A percentile compares a stretch with the other conserved stretches of the same genome.
These are phyloP conservation scores for Pollicipes pollicipes DNA, from an alignment of 1,140 invertebrate species.

Conservation along the genomic window DNA sequence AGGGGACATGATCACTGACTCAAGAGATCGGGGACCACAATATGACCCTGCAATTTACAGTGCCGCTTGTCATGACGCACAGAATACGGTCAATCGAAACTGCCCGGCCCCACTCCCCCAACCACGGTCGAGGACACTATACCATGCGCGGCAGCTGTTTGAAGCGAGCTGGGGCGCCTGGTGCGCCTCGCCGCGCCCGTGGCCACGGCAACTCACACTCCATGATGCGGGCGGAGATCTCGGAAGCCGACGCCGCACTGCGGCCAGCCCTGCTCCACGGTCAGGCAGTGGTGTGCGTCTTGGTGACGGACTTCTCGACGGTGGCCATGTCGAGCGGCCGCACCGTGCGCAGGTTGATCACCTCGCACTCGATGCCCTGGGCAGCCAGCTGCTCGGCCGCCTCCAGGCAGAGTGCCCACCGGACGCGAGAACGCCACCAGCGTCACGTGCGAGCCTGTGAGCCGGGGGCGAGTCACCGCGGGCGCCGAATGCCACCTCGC, in stretches of 20 bases:
- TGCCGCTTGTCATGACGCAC: too few relatives aligned
- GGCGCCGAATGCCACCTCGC: too few relatives aligned
- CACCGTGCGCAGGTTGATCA: conserved; percentile 89
- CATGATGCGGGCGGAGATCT: conserved; percentile 82
- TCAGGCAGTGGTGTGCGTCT: conserved; percentile 89
- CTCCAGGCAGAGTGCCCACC: conserved; percentile 65
- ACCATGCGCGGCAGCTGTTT: too few relatives aligned
- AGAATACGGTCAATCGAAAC: too few relatives aligned
- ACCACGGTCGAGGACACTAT: too few relatives aligned
- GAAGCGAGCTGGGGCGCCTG: too few relatives aligned
- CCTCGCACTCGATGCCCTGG: conserved; percentile 77
- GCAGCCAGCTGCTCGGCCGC: conserved; percentile 75
- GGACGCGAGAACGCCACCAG: conserved; percentile 78
- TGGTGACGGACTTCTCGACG: conserved; percentile 72
- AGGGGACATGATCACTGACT: too few relatives aligned
- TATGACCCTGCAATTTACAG: too few relatives aligned
- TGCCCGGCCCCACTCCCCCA: too few relatives aligned
- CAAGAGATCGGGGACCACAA: too few relatives aligned
- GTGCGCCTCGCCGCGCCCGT: too few relatives aligned
- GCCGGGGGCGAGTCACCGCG: not conserved
- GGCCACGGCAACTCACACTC: conserved; percentile 51
- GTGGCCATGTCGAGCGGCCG: conserved; percentile 79
- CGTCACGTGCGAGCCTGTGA: conserved; percentile 70
- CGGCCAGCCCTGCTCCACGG: conserved; percentile 95
- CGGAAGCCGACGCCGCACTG: conserved; percentile 83